These are phyloP conservation scores for Mastacembelus armatus DNA, from an alignment of 2,797 vertebrate genomes.

Conservation along the genomic window DNA sequence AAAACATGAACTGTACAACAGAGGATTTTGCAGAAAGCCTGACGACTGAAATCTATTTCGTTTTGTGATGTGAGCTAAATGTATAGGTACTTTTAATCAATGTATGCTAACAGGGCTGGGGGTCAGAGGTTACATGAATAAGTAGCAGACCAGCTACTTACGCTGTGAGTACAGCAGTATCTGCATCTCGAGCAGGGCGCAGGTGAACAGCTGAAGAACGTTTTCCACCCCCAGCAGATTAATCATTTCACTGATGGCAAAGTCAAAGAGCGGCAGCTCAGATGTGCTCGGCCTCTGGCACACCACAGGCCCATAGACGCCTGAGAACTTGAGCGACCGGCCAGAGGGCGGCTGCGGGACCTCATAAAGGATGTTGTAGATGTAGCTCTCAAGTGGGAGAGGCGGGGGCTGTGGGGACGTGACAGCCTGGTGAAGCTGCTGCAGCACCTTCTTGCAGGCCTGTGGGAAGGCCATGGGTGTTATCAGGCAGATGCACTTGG, in stretches of 20 bases:
- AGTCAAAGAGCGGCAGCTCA: constrained; percentile 97
- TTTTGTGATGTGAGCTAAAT: constrained; percentile 1
- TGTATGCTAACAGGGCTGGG: background rate
- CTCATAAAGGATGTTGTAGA: constrained; percentile 98
- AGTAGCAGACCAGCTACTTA: constrained; percentile 79
- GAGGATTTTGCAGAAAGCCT: constrained; percentile 1
- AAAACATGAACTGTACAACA: background rate
- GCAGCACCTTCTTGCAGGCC: constrained; percentile 92
- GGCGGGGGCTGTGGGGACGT: constrained; percentile 95
- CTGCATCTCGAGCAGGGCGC: constrained; percentile 97
- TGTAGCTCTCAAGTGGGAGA: constrained; percentile 97
- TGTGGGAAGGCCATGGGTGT: constrained; percentile 97
- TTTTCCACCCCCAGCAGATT: constrained; percentile 96
- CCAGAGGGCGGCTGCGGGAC: constrained; percentile 95
- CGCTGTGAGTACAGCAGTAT: constrained; percentile 98
- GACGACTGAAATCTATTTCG: background rate
- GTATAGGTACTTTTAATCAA: constrained; percentile 2
- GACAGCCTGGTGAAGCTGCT: constrained; percentile 95
- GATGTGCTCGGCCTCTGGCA: constrained; percentile 96
- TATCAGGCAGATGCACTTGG: constrained; percentile 98
- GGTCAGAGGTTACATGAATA: constrained; percentile 15
- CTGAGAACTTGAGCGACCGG: constrained; percentile 96
- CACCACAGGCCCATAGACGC: constrained; percentile 93
- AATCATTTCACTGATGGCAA: constrained; percentile 92
- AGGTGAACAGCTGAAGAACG: constrained; percentile 96